A percentile compares a stretch with the other conserved stretches of the same genome.
Conservation (phyloP, 2,888 invertebrate species). For the Ashinkailepas kermadecensis region DNA sequence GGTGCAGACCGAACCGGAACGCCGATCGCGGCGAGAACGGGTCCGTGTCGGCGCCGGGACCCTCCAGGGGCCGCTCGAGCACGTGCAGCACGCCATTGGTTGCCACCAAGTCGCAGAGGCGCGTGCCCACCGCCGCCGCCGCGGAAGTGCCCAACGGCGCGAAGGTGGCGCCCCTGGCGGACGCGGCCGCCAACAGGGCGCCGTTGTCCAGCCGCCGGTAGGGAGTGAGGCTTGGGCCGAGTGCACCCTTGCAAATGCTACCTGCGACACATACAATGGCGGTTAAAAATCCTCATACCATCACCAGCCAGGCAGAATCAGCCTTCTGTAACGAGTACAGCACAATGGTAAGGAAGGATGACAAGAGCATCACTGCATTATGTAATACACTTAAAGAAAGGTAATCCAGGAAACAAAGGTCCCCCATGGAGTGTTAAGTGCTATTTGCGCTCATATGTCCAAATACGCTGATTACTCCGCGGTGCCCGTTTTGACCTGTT, state of each 20-base stretch:
- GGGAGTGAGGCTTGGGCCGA: background rate
- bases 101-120: background rate
- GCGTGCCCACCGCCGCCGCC: background rate
- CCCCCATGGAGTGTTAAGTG: no score
- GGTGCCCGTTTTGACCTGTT: no score
- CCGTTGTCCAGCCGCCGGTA: background rate
- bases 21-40: background rate
- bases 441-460: no score
- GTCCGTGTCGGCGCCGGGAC: slow-evolving; percentile 1
- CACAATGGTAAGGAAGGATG: no score
- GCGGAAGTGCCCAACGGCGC: background rate
- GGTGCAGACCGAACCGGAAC: background rate
- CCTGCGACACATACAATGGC: background rate
- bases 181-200: background rate
- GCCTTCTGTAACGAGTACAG: no score
- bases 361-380: no score
- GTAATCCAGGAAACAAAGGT: no score
- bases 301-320: no score
- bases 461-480: no score
- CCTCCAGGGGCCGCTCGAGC: background rate
- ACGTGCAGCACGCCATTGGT: background rate
- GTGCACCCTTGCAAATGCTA: background rate
- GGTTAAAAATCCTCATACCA: no score
- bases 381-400: no score
- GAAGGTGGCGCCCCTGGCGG: background rate